Base-by-base conservation (phyloP, 37 sponge, comb jelly and placozoan species). In the Haliclona indistincta region DNA sequence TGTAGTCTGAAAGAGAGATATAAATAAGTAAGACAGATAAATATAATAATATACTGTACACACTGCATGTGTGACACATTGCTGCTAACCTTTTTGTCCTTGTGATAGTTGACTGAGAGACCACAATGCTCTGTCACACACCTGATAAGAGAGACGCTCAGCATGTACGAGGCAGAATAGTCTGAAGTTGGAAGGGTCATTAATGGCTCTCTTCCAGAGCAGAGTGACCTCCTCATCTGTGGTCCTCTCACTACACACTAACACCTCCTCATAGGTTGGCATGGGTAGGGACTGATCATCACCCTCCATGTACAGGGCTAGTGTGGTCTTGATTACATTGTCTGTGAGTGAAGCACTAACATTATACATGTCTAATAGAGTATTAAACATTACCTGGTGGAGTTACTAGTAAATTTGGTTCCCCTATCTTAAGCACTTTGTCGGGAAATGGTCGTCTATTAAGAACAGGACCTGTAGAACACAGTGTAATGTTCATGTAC, bases 211-310 rank as follows among this genome's bases (percentile, higher is more conserved):
- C 61, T 39, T 65, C 83, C 86, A 91, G 38, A 91, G 51, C n/a
- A 91, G 54, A 40, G n/a, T 64, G 43, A 86, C 91, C 78, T 90
- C 86, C 62, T 90, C 91, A 71, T 71, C 74, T 34, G 86, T 85
- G 0, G 86, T 90, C 32, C 43, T 39, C 20, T 55, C 28, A 35
- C 75, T 76, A 75, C 91, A 90, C 3, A 81, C 15, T 17, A 84
- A 54, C 22, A 90, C 81, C 35, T 90, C 91, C 32, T 76, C 91
- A n/a, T 62, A 61, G 28, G 82, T 85, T 38, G 91, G 91, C 35
- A 90, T 32, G 4, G 91, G 91, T 6, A 85, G 63, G n/a, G n/a
- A n/a, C 7, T 82, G 73, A 19, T 61, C 19, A n/a, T 13, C 19
- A 42, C 70, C 70, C 19, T 72, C 56, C 78, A 78, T 85, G 69